Percentiles rank a stretch among this genome's conserved stretches.
Evolutionary conservation across 2,797 vertebrate genomes (phyloP).

Genomic region (Pteronotus mesoamericanus): DNA sequence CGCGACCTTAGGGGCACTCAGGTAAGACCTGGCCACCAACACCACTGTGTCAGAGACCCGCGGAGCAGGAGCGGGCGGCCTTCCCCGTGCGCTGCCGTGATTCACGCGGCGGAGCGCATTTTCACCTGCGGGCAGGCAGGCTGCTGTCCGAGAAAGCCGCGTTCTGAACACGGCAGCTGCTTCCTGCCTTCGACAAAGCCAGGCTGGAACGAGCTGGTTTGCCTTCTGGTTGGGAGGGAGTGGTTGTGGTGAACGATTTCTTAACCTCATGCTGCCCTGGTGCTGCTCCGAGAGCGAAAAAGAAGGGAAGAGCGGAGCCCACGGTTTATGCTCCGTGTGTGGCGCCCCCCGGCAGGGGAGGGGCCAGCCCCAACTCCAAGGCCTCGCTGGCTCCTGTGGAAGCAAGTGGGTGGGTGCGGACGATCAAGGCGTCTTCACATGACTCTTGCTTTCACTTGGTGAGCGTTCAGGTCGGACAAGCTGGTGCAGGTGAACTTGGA

Average conservation of each 20-base stretch:
- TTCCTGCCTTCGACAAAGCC: not conserved
- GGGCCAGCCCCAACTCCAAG: not conserved
- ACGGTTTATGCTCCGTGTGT: not conserved
- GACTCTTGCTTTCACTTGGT: slow-evolving; percentile 57
- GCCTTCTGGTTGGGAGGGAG: not conserved
- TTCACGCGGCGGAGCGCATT: not conserved
- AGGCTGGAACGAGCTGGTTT: slow-evolving; percentile 2
- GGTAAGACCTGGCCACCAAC: not conserved
- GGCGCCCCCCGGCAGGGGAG: slow-evolving; percentile 12
- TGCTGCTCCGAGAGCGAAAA: not conserved
- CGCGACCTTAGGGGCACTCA: not conserved
- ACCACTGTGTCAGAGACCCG: not conserved
- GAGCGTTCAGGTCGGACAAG: slow-evolving; percentile 51
- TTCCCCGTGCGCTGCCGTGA: not conserved
- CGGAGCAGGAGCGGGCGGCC: not conserved
- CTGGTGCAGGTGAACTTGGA: slow-evolving; percentile 45
- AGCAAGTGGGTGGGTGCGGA: slow-evolving; percentile 40
- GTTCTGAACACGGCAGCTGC: not conserved
- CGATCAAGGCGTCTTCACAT: slow-evolving; percentile 51
- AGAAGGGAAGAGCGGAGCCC: not conserved
- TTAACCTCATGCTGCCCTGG: not conserved
- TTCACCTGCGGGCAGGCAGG: not conserved
- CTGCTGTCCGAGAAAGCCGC: not conserved
- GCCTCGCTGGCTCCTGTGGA: not conserved
- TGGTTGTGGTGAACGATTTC: not conserved